phyloP scores from a whole-genome alignment of 2,888 invertebrate species.

The Caradrina kadenii region DNA sequence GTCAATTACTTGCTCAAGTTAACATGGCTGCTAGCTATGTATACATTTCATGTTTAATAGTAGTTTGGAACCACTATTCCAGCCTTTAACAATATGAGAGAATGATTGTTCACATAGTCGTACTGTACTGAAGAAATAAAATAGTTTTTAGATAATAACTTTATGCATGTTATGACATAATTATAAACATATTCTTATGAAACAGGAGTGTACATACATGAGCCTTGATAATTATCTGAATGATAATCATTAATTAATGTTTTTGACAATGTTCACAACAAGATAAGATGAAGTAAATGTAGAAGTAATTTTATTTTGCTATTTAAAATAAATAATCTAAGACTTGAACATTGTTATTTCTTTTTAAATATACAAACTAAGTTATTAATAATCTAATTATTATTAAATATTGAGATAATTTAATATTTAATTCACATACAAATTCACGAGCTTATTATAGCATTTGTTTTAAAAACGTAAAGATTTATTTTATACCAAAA shows the following conservation, averaged over 20 bases:
- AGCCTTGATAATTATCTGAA: slow-evolving; percentile 56
- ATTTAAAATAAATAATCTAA: slow-evolving; percentile 72
- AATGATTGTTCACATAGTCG: slow-evolving; percentile 18
- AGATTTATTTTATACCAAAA: too few relatives aligned
- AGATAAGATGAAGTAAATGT: slow-evolving; percentile 56
- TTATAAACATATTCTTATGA: slow-evolving; percentile 47
- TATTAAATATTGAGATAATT: too few relatives aligned
- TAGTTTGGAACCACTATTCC: slow-evolving; percentile 21
- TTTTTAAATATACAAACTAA: neutral
- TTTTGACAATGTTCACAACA: slow-evolving; percentile 54
- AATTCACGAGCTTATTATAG: too few relatives aligned
- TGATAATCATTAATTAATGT: slow-evolving; percentile 63
- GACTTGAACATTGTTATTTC: slow-evolving; percentile 38
- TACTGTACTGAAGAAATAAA: slow-evolving; percentile 2
- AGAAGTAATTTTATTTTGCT: slow-evolving; percentile 71
- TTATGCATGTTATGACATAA: slow-evolving; percentile 66
- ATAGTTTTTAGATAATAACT: slow-evolving; percentile 26
- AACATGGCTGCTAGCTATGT: slow-evolving; percentile 20
- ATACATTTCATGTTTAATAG: slow-evolving; percentile 10
- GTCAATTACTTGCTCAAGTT: slow-evolving; percentile 62
- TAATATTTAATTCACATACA: too few relatives aligned
- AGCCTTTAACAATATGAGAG: slow-evolving; percentile 8
- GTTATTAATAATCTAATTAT: too few relatives aligned
- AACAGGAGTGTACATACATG: slow-evolving; percentile 38
- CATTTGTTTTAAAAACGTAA: too few relatives aligned